phyloP scores from a whole-genome alignment of 2,888 invertebrate genomes.

The Watsonalla cultraria region DNA sequence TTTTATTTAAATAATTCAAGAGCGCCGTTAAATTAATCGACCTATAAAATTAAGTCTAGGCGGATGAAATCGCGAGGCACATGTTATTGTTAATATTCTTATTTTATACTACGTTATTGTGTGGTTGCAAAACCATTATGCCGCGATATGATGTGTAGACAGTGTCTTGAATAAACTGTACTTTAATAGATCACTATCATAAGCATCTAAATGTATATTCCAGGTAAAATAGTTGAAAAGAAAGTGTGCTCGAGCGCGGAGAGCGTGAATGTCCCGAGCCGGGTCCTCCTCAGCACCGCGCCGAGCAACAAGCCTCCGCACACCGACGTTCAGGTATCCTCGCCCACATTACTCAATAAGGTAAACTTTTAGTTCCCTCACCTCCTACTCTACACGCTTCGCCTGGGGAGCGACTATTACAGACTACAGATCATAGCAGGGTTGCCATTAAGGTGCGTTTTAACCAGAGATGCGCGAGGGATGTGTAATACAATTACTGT shows the following conservation, averaged over 20 bases:
- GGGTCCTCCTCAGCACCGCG: slow-evolving; percentile 57
- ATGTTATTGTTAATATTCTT: no score
- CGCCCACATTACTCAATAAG: slow-evolving; percentile 76
- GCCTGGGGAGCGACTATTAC: slow-evolving; percentile 30
- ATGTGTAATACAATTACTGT: neutral
- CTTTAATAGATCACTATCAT: neutral
- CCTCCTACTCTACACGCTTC: slow-evolving; percentile 46
- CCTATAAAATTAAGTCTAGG: no score
- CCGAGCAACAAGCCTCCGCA: slow-evolving; percentile 53
- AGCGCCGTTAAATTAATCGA: no score
- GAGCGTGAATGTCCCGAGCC: slow-evolving; percentile 63
- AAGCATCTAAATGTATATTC: slow-evolving; percentile 19
- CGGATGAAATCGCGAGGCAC: no score
- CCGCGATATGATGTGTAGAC: no score
- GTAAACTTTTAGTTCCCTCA: slow-evolving; percentile 69
- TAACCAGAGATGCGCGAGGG: neutral
- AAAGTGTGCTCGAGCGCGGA: slow-evolving; percentile 78
- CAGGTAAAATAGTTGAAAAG: slow-evolving; percentile 83
- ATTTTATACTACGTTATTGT: no score
- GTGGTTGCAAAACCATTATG: no score
- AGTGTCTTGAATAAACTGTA: neutral
- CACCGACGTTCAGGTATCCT: slow-evolving; percentile 75
- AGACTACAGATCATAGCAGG: neutral
- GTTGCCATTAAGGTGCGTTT: neutral
- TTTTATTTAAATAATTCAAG: neutral